Evolutionary conservation across 2,113 vertebrate genomes (phyloP), one percentile per base, ranked within the genome.

Genomic region (Antigone vipio): DNA sequence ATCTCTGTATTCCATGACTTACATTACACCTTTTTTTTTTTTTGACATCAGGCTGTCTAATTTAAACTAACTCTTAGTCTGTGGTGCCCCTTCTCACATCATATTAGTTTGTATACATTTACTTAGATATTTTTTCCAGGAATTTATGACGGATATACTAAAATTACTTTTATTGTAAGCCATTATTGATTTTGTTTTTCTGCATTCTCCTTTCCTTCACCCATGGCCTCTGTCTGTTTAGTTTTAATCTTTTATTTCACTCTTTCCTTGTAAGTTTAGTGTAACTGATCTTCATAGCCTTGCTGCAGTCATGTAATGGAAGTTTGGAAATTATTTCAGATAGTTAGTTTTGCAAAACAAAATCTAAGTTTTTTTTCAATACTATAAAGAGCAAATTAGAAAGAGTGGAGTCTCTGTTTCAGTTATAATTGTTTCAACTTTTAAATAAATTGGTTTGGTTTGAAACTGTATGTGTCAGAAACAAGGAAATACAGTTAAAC

Each of bases 1-100:
- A 58, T 9, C 8, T 38, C 15, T 79, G 19, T 35, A 68, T 79
- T 55, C 29, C 4, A 3, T 62, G 52, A 14, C 9, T 67, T 64
- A n/a, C 4, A 20, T 24, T 11, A 45, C 20, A 10, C 2, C 10
- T 47, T 38, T 38, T 38, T 91, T 47, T 91, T 78, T 44, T 42
- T 45, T 22, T 5, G 6, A 34, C 6, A 32, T 20, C 9, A 52
- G 32, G 2, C 26, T 60, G 3, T 14, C 8, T 75, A n/a, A 72
- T 50, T 75, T 49, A 75, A 78, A 32, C 5, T 50, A 34, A 77
- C 5, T 35, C 3, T 47, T 71, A 53, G 14, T 17, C 11, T 58
- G 1, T 66, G 7, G 12, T 52, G 4, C 3, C 12, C 0, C 7
- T 82, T 63, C 22, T 83, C 5, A 2, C 53, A 40, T 34, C 13